A percentile compares a stretch with the other conserved stretches of the same genome.
Evolutionary conservation across 30 jellyfish, hydroid and myxozoan species (phyloP).

Genomic region (Turritopsis rubra): DNA sequence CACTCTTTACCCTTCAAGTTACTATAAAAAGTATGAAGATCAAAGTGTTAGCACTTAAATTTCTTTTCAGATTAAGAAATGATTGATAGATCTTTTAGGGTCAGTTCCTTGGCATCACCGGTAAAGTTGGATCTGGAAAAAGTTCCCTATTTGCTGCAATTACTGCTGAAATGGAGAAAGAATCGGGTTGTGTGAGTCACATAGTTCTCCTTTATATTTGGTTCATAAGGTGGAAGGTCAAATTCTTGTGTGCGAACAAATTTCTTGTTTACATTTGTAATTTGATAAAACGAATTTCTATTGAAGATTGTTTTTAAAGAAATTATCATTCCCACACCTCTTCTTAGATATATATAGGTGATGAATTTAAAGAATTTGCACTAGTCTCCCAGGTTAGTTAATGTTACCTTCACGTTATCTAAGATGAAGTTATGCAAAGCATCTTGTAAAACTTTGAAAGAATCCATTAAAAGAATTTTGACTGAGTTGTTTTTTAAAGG

Average conservation of each 20-base stretch:
- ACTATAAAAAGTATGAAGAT: too few species aligned
- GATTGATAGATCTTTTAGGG: conserved; percentile 50
- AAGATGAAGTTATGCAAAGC: too few species aligned
- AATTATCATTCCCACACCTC: neutral
- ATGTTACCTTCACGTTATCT: neutral
- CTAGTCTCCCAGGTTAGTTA: conserved; percentile 37
- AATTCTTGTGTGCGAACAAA: too few species aligned
- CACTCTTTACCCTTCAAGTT: too few species aligned
- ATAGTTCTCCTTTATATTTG: too few species aligned
- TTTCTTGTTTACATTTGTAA: too few species aligned
- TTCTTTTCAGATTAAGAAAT: neutral
- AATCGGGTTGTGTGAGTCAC: conserved; percentile 53
- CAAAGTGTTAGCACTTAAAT: too few species aligned
- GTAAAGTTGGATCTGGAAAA: conserved; percentile 90
- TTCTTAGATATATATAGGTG: conserved; percentile 49
- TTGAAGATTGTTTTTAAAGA: neutral
- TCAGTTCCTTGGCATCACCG: conserved; percentile 78
- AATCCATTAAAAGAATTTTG: too few species aligned
- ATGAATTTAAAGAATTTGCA: conserved; percentile 68
- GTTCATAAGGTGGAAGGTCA: too few species aligned
- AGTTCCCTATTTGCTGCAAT: conserved; percentile 91
- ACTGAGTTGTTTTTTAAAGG: too few species aligned
- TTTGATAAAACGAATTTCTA: too few species aligned
- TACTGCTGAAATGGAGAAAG: conserved; percentile 76
- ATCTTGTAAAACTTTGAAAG: too few species aligned